Evolutionary conservation across 2,888 invertebrate genomes (phyloP).

Genomic region (Eristalis intricaria): DNA sequence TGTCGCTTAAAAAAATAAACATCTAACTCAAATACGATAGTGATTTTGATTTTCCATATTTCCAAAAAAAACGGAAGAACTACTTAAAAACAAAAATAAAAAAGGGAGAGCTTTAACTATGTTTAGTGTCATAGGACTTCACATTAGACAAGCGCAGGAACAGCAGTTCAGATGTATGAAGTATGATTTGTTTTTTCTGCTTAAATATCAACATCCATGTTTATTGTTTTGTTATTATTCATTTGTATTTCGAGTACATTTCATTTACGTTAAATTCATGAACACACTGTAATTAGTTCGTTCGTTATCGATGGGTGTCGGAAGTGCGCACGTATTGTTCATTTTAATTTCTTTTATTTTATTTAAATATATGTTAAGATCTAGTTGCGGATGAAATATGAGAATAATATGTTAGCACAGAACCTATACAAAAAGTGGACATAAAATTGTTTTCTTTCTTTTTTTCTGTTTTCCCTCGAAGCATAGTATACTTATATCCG

Average conservation of each 20-base stretch:
- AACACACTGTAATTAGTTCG: not conserved
- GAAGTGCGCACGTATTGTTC: slow-evolving; percentile 42
- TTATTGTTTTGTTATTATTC: slow-evolving; percentile 1
- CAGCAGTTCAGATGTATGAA: slow-evolving; percentile 17
- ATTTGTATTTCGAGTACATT: not conserved
- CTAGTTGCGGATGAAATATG: not conserved
- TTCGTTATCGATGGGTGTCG: slow-evolving; percentile 15
- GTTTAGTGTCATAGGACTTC: slow-evolving; percentile 36
- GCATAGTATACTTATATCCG: slow-evolving; percentile 36
- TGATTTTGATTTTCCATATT: slow-evolving; percentile 29
- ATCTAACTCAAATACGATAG: slow-evolving; percentile 39
- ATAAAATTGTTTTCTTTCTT: slow-evolving; percentile 20
- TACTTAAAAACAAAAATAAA: slow-evolving; percentile 44
- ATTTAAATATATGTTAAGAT: slow-evolving; percentile 11
- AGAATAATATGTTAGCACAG: not conserved
- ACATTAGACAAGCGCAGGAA: slow-evolving; percentile 37
- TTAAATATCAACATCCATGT: slow-evolving; percentile 5
- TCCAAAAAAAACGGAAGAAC: slow-evolving; percentile 45
- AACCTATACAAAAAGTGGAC: slow-evolving; percentile 1
- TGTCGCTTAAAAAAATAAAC: slow-evolving; percentile 60
- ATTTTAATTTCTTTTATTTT: slow-evolving; percentile 4
- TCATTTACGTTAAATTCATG: slow-evolving; percentile 12
- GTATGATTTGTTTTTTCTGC: slow-evolving; percentile 20
- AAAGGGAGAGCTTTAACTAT: slow-evolving; percentile 15
- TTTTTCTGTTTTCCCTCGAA: slow-evolving; percentile 5